Evolutionary conservation across 2,113 vertebrate genomes (phyloP), one percentile per base, ranked within the genome.

Genomic region (Corythaixoides concolor): DNA sequence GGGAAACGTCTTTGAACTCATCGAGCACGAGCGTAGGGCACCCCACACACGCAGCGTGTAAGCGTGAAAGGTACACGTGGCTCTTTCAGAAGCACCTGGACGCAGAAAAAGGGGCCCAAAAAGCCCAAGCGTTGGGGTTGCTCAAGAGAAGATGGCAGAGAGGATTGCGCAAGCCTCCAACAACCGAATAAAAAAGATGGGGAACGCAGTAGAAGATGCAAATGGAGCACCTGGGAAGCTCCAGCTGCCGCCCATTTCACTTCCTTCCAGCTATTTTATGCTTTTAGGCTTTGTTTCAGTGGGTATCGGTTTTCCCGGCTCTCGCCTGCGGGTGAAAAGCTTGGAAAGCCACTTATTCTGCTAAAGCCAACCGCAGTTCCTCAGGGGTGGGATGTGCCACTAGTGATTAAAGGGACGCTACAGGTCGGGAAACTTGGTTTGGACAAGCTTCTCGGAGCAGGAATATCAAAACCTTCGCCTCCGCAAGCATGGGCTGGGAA

Each of bases 1-100:
- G 11, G 15, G 23, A 53, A 33, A n/a, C 23, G 15, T 28, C 23
- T 37, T 59, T 52, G 22, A 23, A 43, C 28, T 52, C 62, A 4
- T 12, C 0, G 2, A 37, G 15, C 2, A 6, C 18, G 7, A 62
- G 32, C 14, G 6, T 1, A 33, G 22, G 23, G 41, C 14, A 3
- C 9, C 37, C 39, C 27, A 3, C 16, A 15, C 5, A 7, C 1
- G 1, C 19, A 33, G 19, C 1, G 3, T 3, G 1, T 21, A 13
- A 30, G 30, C 1, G 10, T 13, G 26, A 4, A 28, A 58, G 27
- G 21, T 14, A 3, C 3, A 6, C 1, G 3, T 5, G 49, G 64
- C 10, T 33, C 26, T 5, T 15, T 18, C 26, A 9, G 8, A 43
- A 43, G 35, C 1, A 6, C 50, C 52, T 27, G 5, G 41, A 62